Evolutionary conservation across 2,888 invertebrate genomes (phyloP), one percentile per base, ranked within the genome.

Genomic region (Sesia apiformis): DNA sequence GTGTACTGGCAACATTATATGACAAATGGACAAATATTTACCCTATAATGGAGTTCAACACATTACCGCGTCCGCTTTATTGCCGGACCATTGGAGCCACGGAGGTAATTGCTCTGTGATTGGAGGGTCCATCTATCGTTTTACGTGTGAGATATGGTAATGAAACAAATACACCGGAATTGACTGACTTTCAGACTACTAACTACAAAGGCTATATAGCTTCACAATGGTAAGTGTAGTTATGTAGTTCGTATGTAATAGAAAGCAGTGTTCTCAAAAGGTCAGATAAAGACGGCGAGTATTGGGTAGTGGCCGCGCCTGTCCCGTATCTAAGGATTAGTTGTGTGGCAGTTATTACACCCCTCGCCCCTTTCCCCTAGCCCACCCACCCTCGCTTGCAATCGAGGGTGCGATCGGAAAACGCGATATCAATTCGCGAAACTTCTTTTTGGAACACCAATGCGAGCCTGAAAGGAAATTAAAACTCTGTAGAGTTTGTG

Each of bases 21-120:
- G 72, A 75, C 73, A 76, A 75, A 78, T 73, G 70, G 65, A 69
- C 78, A 79, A 84, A 85, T 84, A 82, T 86, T 84, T 84, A 66
- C 67, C 61, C 72, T 70, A 72, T 83, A 82, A 83, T 84, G 76
- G 74, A 74, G 66, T 69, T 52, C 52, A 62, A 71, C 73, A 75
- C 67, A 77, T 74, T 72, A 74, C 64, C 60, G 63, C 64, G 66
- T 63, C 60, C 66, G 64, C 68, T 72, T 69, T 70, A 72, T 72
- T 69, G 61, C 62, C 63, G 58, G 58, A 58, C 57, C 63, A 63
- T 61, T 65, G 59, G 54, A 51, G 53, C 23, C 23, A 23, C 23
- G 23, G 23, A 23, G 23, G 2, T 23, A 23, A 23, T 23, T 23
- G 23, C 23, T 23, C 23, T 23, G 23, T 23, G 23, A 23, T 23